Evolutionary conservation across 2,888 invertebrate species (phyloP).

Genomic region (Morpho achilles): DNA sequence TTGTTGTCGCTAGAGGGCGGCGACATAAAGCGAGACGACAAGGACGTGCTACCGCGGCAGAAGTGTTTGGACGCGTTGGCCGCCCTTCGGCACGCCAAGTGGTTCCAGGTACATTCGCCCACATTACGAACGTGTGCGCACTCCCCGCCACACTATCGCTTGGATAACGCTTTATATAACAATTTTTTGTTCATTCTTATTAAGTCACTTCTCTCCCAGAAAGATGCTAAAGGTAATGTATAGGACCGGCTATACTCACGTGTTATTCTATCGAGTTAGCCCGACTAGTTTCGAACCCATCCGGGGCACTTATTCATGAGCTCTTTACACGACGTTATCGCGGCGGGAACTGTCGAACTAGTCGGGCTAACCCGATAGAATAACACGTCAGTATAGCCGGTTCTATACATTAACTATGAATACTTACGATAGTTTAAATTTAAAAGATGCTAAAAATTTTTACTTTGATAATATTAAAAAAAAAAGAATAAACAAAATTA

Average conservation of each 20-base stretch:
- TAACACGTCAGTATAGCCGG: too few relatives aligned
- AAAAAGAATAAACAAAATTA: constrained; percentile 16
- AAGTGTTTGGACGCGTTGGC: constrained; percentile 99
- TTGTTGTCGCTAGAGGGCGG: constrained; percentile 80
- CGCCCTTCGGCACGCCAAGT: constrained; percentile 99
- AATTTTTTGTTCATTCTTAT: constrained; percentile 33
- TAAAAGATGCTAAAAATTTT: neutral
- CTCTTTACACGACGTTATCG: too few relatives aligned
- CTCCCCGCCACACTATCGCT: constrained; percentile 29
- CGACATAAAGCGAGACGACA: constrained; percentile 86
- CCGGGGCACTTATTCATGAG: too few relatives aligned
- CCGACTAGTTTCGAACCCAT: too few relatives aligned
- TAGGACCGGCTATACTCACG: too few relatives aligned
- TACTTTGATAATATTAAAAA: constrained; percentile 4
- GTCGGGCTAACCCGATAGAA: too few relatives aligned
- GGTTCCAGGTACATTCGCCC: constrained; percentile 96
- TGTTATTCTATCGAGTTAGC: too few relatives aligned
- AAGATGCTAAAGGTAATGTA: too few relatives aligned
- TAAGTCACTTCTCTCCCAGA: neutral
- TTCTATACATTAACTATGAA: too few relatives aligned
- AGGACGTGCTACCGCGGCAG: constrained; percentile 98
- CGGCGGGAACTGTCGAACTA: too few relatives aligned
- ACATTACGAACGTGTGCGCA: constrained; percentile 65
- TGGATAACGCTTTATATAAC: neutral
- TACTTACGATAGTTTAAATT: too few relatives aligned